These are phyloP conservation scores for Melieria picta DNA, from an alignment of 2,888 invertebrate species.

Conservation along the genomic window DNA sequence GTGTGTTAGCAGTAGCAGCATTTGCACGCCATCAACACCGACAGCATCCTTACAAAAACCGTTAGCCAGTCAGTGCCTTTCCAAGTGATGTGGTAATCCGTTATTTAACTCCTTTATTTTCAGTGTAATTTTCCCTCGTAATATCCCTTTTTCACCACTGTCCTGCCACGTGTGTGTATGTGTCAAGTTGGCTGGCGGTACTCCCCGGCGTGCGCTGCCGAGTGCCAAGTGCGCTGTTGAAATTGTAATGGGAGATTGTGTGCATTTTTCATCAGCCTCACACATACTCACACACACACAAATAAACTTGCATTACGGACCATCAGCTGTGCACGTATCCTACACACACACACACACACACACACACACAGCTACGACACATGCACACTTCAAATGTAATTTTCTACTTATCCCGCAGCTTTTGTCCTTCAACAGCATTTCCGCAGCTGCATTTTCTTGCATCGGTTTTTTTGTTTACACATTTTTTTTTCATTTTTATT, in stretches of 20 bases:
- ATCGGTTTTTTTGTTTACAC: too few relatives aligned
- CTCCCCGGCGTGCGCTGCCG: too few relatives aligned
- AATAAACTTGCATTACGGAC: not conserved
- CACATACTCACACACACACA: conserved; percentile 8
- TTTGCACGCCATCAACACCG: not conserved
- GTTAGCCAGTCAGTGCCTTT: conserved; percentile 37
- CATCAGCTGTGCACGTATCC: not conserved
- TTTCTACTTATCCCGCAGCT: conserved; percentile 29
- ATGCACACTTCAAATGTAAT: conserved; percentile 17
- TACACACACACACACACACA: not conserved
- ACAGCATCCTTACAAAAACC: not conserved
- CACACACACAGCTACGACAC: not conserved
- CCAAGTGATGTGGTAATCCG: conserved; percentile 46
- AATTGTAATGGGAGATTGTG: not conserved
- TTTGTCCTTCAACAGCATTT: conserved; percentile 21
- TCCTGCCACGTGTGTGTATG: too few relatives aligned
- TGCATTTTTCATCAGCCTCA: conserved; percentile 27
- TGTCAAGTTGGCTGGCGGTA: too few relatives aligned
- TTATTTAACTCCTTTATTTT: conserved; percentile 46
- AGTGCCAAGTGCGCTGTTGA: too few relatives aligned
- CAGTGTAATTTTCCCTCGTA: conserved; percentile 40
- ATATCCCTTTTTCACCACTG: conserved; percentile 8
- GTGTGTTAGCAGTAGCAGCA: not conserved
- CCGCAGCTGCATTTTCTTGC: conserved; percentile 3
- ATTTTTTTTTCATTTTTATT: too few relatives aligned